Percentiles rank a stretch among this genome's conserved stretches.
These are phyloP conservation scores for Trichogramma dendrolimi DNA, from an alignment of 2,888 invertebrate genomes.

Conservation along the genomic window DNA sequence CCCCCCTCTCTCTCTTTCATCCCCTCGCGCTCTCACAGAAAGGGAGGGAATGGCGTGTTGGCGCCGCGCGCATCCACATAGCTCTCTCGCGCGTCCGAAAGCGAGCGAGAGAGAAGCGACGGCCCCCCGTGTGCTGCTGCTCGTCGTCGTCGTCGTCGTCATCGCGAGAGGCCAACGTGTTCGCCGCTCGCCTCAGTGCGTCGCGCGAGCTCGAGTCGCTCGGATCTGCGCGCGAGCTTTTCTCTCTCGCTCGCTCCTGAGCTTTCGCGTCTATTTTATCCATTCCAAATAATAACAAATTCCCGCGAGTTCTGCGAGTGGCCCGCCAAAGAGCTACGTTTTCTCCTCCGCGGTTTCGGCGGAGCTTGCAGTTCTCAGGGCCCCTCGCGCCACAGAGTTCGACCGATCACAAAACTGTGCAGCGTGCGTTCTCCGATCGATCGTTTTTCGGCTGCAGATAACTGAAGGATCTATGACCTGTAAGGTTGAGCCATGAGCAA, in stretches of 20 bases:
- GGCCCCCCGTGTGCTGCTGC: constrained; percentile 16
- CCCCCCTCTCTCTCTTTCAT: background rate
- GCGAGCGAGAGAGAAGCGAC: constrained; percentile 20
- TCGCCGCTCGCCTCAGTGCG: constrained; percentile 41
- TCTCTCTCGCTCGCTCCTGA: background rate
- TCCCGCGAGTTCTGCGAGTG: too few relatives aligned
- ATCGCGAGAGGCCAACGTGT: constrained; percentile 18
- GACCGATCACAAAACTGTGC: too few relatives aligned
- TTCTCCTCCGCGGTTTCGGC: too few relatives aligned
- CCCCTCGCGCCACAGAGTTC: too few relatives aligned
- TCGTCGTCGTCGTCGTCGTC: background rate
- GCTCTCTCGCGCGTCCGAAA: constrained; percentile 27
- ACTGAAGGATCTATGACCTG: too few relatives aligned
- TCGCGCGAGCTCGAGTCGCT: constrained; percentile 43
- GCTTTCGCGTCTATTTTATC: too few relatives aligned
- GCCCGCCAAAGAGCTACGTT: too few relatives aligned
- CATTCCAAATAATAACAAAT: too few relatives aligned
- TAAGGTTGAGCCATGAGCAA: too few relatives aligned
- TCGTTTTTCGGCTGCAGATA: too few relatives aligned
- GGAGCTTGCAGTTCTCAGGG: too few relatives aligned
- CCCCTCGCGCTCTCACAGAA: background rate
- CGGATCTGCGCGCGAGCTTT: constrained; percentile 26
- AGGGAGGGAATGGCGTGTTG: constrained; percentile 9
- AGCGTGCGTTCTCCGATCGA: too few relatives aligned
- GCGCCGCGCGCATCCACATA: constrained; percentile 19